Evolutionary conservation across 2,797 vertebrate species (phyloP).

Genomic region (Phalloptychus januarius): DNA sequence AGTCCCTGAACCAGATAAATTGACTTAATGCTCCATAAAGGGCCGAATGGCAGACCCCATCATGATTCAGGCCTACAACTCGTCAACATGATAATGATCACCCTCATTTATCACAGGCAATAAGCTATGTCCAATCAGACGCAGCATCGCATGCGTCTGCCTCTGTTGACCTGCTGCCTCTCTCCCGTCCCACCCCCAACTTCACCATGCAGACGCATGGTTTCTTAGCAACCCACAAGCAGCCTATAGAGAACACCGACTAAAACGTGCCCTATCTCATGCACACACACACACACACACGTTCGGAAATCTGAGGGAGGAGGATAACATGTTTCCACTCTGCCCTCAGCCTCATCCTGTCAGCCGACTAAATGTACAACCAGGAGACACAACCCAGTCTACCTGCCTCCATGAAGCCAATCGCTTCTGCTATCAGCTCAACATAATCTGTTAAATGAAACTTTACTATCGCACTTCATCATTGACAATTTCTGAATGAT

Average conservation of each 20-base stretch:
- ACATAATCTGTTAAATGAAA: not conserved
- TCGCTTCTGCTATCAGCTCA: not conserved
- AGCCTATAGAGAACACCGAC: conserved; percentile 53
- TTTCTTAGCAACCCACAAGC: conserved; percentile 79
- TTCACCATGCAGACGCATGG: conserved; percentile 58
- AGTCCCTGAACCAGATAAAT: conserved; percentile 11
- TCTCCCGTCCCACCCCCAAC: conserved; percentile 64
- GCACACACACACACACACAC: conserved; percentile 38
- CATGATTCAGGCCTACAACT: conserved; percentile 22
- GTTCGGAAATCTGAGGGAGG: conserved; percentile 57
- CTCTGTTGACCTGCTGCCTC: conserved; percentile 65
- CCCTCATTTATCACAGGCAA: conserved; percentile 55
- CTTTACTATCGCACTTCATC: not conserved
- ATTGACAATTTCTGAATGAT: conserved; percentile 8
- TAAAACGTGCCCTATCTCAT: conserved; percentile 31
- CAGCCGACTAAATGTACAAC: conserved; percentile 15
- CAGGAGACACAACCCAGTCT: conserved; percentile 28
- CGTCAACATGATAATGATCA: conserved; percentile 51
- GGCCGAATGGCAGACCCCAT: conserved; percentile 16
- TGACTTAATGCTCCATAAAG: conserved; percentile 1
- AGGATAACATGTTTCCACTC: conserved; percentile 57
- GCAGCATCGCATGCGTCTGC: conserved; percentile 55
- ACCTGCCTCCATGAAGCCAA: not conserved
- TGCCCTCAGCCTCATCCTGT: conserved; percentile 13
- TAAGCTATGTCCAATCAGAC: conserved; percentile 49